These are phyloP conservation scores for Amphimedon queenslandica DNA, from an alignment of 37 sponge, comb jelly and placozoan species.

Conservation along the genomic window DNA sequence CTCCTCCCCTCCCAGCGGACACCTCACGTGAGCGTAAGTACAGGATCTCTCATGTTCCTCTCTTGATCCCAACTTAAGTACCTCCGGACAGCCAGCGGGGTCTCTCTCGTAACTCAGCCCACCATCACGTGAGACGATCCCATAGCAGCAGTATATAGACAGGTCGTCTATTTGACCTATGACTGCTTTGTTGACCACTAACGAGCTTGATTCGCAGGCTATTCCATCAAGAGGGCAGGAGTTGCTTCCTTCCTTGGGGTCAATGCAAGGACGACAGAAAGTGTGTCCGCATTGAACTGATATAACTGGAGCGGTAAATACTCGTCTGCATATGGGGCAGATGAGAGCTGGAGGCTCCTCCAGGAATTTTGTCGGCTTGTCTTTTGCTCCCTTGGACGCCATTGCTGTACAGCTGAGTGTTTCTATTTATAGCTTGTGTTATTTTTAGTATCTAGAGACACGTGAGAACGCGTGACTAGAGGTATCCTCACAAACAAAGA, in stretches of 20 bases:
- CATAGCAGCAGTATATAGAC: slow-evolving; percentile 76
- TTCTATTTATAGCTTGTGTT: background rate
- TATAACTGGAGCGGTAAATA: slow-evolving; percentile 82
- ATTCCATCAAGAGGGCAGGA: slow-evolving; percentile 69
- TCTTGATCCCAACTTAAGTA: slow-evolving; percentile 53
- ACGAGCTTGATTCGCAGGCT: slow-evolving; percentile 46
- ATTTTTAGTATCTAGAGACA: background rate
- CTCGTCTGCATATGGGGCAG: slow-evolving; percentile 62
- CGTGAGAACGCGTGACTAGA: no score
- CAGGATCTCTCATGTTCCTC: slow-evolving; percentile 71
- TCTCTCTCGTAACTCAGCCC: slow-evolving; percentile 33
- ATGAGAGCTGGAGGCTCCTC: slow-evolving; percentile 59
- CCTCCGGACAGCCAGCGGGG: slow-evolving; percentile 63
- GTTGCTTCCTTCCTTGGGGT: slow-evolving; percentile 11
- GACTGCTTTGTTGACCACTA: slow-evolving; percentile 81
- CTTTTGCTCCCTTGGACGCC: no score
- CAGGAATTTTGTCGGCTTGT: slow-evolving; percentile 61
- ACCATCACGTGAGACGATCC: slow-evolving; percentile 20
- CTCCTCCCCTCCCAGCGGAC: slow-evolving; percentile 60
- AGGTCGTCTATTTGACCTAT: slow-evolving; percentile 78
- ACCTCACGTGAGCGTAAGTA: slow-evolving; percentile 41
- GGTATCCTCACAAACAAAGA: no score
- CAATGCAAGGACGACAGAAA: slow-evolving; percentile 76
- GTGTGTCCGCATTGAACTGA: slow-evolving; percentile 94
- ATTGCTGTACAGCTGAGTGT: no score